Percentiles rank a stretch among this genome's conserved stretches.
phyloP scores from a whole-genome alignment of 2,797 vertebrate genomes.

The Adelosebastes latens region DNA sequence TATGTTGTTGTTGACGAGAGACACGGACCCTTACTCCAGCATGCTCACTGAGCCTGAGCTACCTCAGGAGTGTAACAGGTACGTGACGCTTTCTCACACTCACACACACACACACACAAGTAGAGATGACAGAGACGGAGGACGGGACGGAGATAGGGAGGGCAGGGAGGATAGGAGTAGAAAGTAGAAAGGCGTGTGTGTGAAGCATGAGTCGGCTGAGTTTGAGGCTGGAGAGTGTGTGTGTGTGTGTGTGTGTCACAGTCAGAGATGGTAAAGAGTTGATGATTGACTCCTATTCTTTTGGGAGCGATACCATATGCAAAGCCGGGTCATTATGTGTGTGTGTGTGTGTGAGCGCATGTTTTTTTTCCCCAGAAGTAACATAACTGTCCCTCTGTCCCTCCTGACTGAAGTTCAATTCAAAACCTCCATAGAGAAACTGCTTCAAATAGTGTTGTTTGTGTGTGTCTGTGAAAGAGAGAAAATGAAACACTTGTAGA shows the following conservation, averaged over 20 bases:
- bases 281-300: slow-evolving; percentile 66
- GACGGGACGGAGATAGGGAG: slow-evolving; percentile 7
- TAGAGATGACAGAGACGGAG: slow-evolving; percentile 42
- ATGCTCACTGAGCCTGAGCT: slow-evolving; percentile 99
- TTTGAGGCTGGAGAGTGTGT: slow-evolving; percentile 28
- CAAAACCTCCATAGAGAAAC: slow-evolving; percentile 13
- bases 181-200: slow-evolving; percentile 31
- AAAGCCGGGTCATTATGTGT: slow-evolving; percentile 11
- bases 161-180: background rate
- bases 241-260: slow-evolving; percentile 27
- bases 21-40: slow-evolving; percentile 92
- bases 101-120: slow-evolving; percentile 17
- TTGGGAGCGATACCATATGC: slow-evolving; percentile 35
- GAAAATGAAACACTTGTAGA: too few species aligned
- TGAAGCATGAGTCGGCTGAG: slow-evolving; percentile 43
- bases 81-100: slow-evolving; percentile 76
- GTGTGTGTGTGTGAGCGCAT: background rate
- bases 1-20: slow-evolving; percentile 88
- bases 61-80: slow-evolving; percentile 99
- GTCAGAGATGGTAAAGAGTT: slow-evolving; percentile 63
- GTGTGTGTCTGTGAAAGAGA: background rate
- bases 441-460: slow-evolving; percentile 2
- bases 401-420: slow-evolving; percentile 54
- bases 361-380: background rate
- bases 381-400: slow-evolving; percentile 13